Base-by-base conservation (phyloP, 2,888 invertebrate species). In the Erannis defoliaria region DNA sequence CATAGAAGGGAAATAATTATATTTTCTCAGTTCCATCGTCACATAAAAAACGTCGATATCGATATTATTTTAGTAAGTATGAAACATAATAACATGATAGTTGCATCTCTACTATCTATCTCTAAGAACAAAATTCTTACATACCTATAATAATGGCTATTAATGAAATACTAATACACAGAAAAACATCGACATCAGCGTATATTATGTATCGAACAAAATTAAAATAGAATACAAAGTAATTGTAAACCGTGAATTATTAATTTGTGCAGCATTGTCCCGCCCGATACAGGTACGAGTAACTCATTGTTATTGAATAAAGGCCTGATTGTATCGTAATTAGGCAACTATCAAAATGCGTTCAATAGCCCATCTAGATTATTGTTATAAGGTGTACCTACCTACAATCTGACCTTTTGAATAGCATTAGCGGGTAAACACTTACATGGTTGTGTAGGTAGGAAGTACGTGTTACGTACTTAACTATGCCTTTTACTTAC, bases 231-330 rank as follows among this genome's bases (percentile, higher is more conserved):
- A 18, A n/a, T 46, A 55, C 85, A 82, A 85, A 80, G 79, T 78
- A 78, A 84, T 38, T 84, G 85, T 82, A 43, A n/a, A 51, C 56
- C 88, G 87, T 89, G 87, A 86, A 87, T 88, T 90, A 89, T 88
- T 90, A 90, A 91, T 91, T 90, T 90, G 82, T 77, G 69, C 65
- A 75, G 79, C 81, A 89, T 91, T 91, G 91, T 90, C 80, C 82
- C 61, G 72, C 80, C 82, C 61, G 72, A 55, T 50, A 70, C 67
- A 62, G 62, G 64, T 42, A 12, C 33, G 26, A 6, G 26, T 62
- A 42, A 55, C 64, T 40, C 63, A 71, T 75, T 75, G 78, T 80
- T 70, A 68, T 68, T 68, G 69, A 67, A 76, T 70, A 71, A 72
- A 73, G 70, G 68, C 57, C 62, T 70, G 71, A 72, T 74, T 78